These are phyloP conservation scores for Phaenicophaeus curvirostris DNA, from an alignment of 2,797 vertebrate species.

Conservation along the genomic window DNA sequence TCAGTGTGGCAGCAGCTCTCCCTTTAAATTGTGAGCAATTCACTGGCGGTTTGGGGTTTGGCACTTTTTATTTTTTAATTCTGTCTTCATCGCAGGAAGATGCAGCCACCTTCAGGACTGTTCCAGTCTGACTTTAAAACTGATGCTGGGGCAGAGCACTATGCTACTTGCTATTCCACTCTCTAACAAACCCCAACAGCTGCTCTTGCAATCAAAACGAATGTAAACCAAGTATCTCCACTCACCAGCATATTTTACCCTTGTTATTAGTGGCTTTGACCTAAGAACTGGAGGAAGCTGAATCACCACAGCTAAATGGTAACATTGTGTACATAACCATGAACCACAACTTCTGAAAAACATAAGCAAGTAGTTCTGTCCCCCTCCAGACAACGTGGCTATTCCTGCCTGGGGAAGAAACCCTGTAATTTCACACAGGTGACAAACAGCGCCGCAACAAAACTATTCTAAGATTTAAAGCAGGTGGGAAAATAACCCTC, in stretches of 20 bases:
- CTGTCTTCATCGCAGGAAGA: neutral
- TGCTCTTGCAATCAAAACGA: neutral
- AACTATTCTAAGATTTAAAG: neutral
- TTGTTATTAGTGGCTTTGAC: neutral
- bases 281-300: neutral
- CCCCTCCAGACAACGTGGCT: neutral
- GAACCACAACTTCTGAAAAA: neutral
- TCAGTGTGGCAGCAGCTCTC: constrained; percentile 27
- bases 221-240: neutral
- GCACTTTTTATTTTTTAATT: neutral
- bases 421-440: neutral
- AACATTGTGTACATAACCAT: neutral
- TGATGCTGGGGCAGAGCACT: neutral
- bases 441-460: neutral
- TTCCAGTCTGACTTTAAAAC: neutral
- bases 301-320: neutral
- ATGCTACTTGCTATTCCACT: neutral
- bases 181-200: neutral
- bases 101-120: neutral
- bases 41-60: neutral
- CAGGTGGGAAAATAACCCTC: neutral
- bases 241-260: neutral
- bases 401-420: neutral
- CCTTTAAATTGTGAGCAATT: neutral
- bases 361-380: neutral